phyloP scores from a whole-genome alignment of 2,888 invertebrate species.

The Callinectes sapidus region DNA sequence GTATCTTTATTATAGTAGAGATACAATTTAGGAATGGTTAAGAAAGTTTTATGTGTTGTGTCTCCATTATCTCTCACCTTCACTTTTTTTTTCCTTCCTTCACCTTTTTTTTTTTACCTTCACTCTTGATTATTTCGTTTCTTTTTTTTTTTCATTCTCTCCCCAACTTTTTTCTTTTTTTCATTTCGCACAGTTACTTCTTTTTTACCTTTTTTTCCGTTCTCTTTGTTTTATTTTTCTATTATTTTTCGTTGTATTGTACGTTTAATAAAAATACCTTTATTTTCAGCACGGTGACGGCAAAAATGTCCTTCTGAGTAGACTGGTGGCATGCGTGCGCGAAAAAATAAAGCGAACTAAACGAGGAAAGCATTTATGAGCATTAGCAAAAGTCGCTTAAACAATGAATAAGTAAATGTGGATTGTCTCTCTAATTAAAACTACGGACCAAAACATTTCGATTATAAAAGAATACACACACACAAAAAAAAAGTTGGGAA shows the following conservation, averaged over 20 bases:
- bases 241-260: not conserved
- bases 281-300: not conserved
- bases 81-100: not conserved
- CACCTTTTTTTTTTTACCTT: not conserved
- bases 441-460: not conserved
- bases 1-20: not conserved
- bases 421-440: not conserved
- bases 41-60: not conserved
- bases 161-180: not conserved
- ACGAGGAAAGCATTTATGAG: not conserved
- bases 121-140: not conserved
- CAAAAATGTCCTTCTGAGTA: not conserved
- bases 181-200: not conserved
- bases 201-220: not conserved
- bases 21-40: not conserved
- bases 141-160: not conserved
- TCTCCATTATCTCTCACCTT: not conserved
- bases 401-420: slow-evolving; percentile 1
- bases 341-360: not conserved
- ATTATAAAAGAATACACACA: not conserved
- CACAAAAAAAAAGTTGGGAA: not conserved
- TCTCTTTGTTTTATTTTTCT: not conserved
- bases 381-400: not conserved
- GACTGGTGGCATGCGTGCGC: not conserved
- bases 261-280: not conserved